Evolutionary conservation across 2,113 vertebrate species (phyloP).

Genomic region (Miniopterus natalensis): DNA sequence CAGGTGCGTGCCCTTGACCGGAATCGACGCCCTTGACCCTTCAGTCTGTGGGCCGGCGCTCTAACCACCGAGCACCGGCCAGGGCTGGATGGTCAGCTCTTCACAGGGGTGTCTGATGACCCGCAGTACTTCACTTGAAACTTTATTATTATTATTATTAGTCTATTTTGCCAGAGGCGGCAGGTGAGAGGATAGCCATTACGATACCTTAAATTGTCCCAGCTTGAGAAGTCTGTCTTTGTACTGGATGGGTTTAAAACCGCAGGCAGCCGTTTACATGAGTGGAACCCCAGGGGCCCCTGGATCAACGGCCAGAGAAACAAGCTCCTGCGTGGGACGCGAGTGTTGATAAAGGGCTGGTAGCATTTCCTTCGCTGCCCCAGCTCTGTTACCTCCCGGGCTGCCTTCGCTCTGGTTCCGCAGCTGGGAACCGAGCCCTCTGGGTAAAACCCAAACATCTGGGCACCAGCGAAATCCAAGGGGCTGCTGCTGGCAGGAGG

Average conservation of each 20-base stretch:
- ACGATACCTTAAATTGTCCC: not conserved
- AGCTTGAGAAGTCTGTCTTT: not conserved
- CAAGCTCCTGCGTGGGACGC: rapidly evolving
- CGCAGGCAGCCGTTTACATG: not conserved
- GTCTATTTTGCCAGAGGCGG: not conserved
- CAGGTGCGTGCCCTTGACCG: too few species aligned
- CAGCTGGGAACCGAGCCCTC: not conserved
- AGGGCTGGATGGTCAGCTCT: too few species aligned
- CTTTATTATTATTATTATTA: not conserved
- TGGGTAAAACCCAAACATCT: not conserved
- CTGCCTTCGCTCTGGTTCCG: not conserved
- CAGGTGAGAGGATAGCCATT: not conserved
- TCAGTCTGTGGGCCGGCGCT: too few species aligned
- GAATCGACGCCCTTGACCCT: too few species aligned
- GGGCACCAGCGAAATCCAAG: rapidly evolving
- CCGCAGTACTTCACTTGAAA: not conserved
- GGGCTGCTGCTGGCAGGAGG: not conserved
- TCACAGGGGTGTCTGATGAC: not conserved
- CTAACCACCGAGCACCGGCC: too few species aligned
- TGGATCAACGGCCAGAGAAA: not conserved
- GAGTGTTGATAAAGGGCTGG: not conserved
- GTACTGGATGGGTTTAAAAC: not conserved
- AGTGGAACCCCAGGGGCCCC: not conserved
- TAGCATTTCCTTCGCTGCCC: rapidly evolving
- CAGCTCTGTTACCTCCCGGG: not conserved